A percentile compares a stretch with the other conserved stretches of the same genome.
phyloP scores from a whole-genome alignment of 2,888 invertebrate genomes.

The Latheticus oryzae region DNA sequence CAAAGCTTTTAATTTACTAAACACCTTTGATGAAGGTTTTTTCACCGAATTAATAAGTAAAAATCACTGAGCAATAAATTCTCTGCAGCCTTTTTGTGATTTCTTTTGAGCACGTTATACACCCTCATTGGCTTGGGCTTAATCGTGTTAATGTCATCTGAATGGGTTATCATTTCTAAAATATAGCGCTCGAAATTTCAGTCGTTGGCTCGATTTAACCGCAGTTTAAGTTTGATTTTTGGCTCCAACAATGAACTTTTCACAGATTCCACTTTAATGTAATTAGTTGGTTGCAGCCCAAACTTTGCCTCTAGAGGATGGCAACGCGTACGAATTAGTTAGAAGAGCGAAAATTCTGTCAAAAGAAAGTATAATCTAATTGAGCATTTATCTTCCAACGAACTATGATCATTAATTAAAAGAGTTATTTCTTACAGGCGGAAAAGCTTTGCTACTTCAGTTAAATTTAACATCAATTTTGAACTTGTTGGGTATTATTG shows the following conservation, averaged over 20 bases:
- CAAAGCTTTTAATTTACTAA: no score
- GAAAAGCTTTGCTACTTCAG: no score
- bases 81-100: no score
- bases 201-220: slow-evolving; percentile 1
- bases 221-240: slow-evolving; percentile 18
- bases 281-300: slow-evolving; percentile 19
- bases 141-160: slow-evolving; percentile 14
- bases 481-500: slow-evolving; percentile 14
- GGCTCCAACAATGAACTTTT: slow-evolving; percentile 4
- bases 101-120: slow-evolving; percentile 11
- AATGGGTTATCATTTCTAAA: slow-evolving; percentile 6
- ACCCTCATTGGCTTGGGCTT: slow-evolving; percentile 5
- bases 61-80: no score
- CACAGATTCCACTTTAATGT: slow-evolving; percentile 11
- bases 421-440: no score
- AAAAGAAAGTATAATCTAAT: no score
- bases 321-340: slow-evolving; percentile 11
- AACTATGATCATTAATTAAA: no score
- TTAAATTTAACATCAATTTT: no score
- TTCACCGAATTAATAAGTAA: no score
- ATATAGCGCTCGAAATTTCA: neutral
- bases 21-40: no score
- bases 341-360: slow-evolving; percentile 12
- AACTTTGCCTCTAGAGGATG: slow-evolving; percentile 13
- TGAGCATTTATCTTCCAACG: no score